Evolutionary conservation across 2,113 vertebrate genomes (phyloP).

Genomic region (Pycnonotus jocosus): DNA sequence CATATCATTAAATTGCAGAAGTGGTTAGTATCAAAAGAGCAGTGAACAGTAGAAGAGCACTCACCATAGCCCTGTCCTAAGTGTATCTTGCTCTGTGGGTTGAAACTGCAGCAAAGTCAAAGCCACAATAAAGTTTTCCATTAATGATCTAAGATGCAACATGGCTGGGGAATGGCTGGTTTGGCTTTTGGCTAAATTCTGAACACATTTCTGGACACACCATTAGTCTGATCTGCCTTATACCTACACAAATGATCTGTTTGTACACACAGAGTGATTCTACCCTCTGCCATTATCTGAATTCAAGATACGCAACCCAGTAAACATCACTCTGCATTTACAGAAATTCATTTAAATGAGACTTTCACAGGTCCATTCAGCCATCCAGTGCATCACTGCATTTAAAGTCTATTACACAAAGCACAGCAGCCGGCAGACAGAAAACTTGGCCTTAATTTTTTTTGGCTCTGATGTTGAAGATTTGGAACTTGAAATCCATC

Average conservation of each 20-base stretch:
- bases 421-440: background rate
- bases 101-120: background rate
- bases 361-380: background rate
- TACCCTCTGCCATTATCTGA: background rate
- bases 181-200: background rate
- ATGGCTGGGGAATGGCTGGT: background rate
- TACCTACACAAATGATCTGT: background rate
- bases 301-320: background rate
- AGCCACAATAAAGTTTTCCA: background rate
- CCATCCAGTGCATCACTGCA: background rate
- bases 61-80: fast-evolving
- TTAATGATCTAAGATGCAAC: background rate
- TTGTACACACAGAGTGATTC: fast-evolving
- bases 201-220: background rate
- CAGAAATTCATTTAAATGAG: background rate
- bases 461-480: background rate
- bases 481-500: background rate
- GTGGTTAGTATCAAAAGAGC: background rate
- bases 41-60: background rate
- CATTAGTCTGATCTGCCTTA: fast-evolving
- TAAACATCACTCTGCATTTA: background rate
- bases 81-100: background rate
- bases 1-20: background rate
- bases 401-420: background rate
- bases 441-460: background rate